Conservation (phyloP, 2,113 vertebrate species). For the Onychostoma macrolepis region DNA sequence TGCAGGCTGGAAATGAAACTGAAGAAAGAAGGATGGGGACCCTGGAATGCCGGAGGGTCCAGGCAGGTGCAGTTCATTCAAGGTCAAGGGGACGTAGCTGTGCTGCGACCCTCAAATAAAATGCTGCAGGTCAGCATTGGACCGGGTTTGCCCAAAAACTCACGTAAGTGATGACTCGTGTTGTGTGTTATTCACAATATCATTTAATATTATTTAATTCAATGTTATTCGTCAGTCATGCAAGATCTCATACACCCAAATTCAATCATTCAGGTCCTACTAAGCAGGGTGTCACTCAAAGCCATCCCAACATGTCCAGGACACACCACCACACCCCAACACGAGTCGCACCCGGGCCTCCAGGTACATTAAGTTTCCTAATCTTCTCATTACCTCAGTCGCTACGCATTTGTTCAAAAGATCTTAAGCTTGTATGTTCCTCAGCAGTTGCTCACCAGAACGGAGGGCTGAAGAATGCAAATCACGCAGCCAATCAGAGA, state of each 20-base stretch:
- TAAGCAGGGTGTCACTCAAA: constrained; percentile 75
- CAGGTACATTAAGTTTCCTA: constrained; percentile 75
- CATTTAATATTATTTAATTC: background rate
- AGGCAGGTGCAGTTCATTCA: constrained; percentile 90
- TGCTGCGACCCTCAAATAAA: constrained; percentile 91
- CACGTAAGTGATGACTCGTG: constrained; percentile 81
- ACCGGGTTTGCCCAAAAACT: constrained; percentile 91
- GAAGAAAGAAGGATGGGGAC: constrained; percentile 97
- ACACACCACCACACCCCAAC: constrained; percentile 79
- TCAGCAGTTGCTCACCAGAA: constrained; percentile 86
- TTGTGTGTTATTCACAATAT: background rate
- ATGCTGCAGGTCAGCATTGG: constrained; percentile 96
- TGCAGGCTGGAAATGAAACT: constrained; percentile 93
- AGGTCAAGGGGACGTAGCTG: constrained; percentile 84
- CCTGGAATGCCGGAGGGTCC: constrained; percentile 88
- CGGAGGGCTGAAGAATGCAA: constrained; percentile 79
- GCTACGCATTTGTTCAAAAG: background rate
- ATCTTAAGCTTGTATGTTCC: background rate
- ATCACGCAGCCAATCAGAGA: constrained; percentile 70
- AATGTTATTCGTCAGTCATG: background rate
- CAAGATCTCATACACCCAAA: constrained; percentile 1
- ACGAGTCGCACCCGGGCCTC: constrained; percentile 89
- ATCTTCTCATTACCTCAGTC: background rate
- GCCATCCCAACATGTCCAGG: constrained; percentile 66
- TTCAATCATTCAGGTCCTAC: constrained; percentile 83